Conservation (phyloP, 2,113 vertebrate genomes). For the Tenebrosternarchus preto region DNA sequence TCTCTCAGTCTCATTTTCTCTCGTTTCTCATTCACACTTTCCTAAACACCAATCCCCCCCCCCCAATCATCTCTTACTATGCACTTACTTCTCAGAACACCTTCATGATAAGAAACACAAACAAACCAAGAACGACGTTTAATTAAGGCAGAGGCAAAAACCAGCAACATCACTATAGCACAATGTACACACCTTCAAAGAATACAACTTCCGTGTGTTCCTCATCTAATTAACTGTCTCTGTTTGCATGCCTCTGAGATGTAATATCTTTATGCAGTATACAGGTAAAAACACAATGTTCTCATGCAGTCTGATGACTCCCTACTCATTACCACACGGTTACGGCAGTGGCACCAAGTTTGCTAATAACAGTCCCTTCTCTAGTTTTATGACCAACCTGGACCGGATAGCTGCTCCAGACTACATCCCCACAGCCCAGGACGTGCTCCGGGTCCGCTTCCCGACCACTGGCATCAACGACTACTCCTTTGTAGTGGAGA, state of each 20-base stretch:
- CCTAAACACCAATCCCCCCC: no score
- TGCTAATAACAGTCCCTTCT: not conserved
- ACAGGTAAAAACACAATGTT: not conserved
- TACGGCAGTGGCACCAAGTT: not conserved
- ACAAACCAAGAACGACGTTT: slow-evolving; percentile 45
- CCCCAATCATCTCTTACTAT: not conserved
- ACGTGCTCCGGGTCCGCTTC: slow-evolving; percentile 85
- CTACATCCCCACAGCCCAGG: slow-evolving; percentile 84
- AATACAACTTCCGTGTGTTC: not conserved
- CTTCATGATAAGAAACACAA: slow-evolving; percentile 50
- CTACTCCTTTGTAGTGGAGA: slow-evolving; percentile 83
- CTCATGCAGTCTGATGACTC: not conserved
- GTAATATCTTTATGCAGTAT: not conserved
- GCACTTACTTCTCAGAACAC: slow-evolving; percentile 26
- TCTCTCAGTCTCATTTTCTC: slow-evolving; percentile 9
- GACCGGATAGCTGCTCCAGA: slow-evolving; percentile 76
- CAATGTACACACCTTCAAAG: slow-evolving; percentile 30
- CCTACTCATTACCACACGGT: not conserved
- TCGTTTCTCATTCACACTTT: not conserved
- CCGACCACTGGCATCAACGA: slow-evolving; percentile 91
- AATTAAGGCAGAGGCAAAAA: slow-evolving; percentile 41
- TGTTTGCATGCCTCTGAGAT: slow-evolving; percentile 4
- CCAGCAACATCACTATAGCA: slow-evolving; percentile 26
- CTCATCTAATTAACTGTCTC: slow-evolving; percentile 20
- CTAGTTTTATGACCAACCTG: slow-evolving; percentile 82